Conservation (phyloP, 1,140 invertebrate genomes). For the Halictus rubicundus region DNA sequence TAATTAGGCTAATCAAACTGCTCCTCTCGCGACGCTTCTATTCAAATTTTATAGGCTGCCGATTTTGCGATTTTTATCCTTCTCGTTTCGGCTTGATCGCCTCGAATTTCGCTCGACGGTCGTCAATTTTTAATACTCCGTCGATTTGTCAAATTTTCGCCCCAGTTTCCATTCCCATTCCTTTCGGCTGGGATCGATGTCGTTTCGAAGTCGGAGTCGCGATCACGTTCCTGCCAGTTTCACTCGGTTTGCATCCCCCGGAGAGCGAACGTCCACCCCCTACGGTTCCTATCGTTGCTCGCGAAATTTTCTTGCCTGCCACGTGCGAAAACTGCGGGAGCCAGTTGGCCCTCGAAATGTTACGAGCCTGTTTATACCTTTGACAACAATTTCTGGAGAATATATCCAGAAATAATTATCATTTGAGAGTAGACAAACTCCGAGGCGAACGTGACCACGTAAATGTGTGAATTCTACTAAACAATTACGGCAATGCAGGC, state of each 20-base stretch:
- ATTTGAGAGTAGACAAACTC: too few relatives aligned
- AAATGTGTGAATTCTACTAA: too few relatives aligned
- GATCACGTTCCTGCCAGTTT: slow-evolving; percentile 24
- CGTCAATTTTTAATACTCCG: background rate
- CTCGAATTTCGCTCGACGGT: background rate
- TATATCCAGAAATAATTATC: too few relatives aligned
- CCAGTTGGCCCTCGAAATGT: background rate
- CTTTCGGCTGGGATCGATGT: background rate
- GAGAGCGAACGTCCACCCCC: slow-evolving; percentile 14
- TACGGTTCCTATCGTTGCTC: background rate
- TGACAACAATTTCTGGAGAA: too few relatives aligned
- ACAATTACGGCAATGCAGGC: too few relatives aligned
- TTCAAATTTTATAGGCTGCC: background rate
- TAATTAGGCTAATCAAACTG: background rate
- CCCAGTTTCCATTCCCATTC: too few relatives aligned
- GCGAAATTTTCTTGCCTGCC: background rate
- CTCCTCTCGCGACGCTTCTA: background rate
- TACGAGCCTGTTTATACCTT: too few relatives aligned
- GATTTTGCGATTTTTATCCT: background rate
- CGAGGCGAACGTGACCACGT: too few relatives aligned
- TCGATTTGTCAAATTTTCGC: background rate
- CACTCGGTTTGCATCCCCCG: slow-evolving; percentile 7
- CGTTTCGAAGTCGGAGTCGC: background rate
- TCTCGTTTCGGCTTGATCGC: background rate
- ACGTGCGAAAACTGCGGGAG: background rate